These are phyloP conservation scores for Tapera naevia DNA, from an alignment of 2,797 vertebrate genomes.

Conservation along the genomic window DNA sequence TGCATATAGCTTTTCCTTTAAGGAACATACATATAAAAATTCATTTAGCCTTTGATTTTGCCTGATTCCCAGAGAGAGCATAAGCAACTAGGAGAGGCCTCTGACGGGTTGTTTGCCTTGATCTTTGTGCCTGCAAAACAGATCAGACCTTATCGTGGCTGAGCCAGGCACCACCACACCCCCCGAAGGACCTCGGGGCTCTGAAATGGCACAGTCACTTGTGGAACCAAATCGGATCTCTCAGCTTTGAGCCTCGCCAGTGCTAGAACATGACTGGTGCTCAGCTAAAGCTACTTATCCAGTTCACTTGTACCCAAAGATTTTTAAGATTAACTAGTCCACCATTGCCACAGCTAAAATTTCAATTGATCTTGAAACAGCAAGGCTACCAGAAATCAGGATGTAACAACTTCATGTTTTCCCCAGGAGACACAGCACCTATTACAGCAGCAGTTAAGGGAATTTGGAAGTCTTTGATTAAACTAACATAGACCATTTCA, in stretches of 20 bases:
- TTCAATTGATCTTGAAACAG: slow-evolving; percentile 7
- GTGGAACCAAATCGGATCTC: neutral
- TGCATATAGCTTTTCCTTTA: neutral
- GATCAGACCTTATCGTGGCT: neutral
- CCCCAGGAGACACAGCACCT: neutral
- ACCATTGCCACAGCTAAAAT: neutral
- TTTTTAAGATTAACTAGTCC: neutral
- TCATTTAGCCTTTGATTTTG: neutral
- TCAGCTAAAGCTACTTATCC: slow-evolving; percentile 19
- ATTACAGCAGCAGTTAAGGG: neutral
- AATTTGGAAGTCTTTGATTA: neutral
- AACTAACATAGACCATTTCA: neutral
- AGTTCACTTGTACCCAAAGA: neutral
- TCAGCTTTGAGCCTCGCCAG: neutral
- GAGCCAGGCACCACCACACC: neutral
- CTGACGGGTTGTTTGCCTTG: slow-evolving; percentile 11
- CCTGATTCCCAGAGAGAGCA: neutral
- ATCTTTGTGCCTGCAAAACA: neutral
- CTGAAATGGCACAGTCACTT: neutral
- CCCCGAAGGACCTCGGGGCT: neutral
- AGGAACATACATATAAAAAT: neutral
- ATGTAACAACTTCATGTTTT: neutral
- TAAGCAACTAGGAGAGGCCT: neutral
- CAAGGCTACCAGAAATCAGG: neutral
- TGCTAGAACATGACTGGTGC: neutral